Evolutionary conservation across 2,113 vertebrate genomes (phyloP), one percentile per base, ranked within the genome.

Genomic region (Steatornis caripensis): DNA sequence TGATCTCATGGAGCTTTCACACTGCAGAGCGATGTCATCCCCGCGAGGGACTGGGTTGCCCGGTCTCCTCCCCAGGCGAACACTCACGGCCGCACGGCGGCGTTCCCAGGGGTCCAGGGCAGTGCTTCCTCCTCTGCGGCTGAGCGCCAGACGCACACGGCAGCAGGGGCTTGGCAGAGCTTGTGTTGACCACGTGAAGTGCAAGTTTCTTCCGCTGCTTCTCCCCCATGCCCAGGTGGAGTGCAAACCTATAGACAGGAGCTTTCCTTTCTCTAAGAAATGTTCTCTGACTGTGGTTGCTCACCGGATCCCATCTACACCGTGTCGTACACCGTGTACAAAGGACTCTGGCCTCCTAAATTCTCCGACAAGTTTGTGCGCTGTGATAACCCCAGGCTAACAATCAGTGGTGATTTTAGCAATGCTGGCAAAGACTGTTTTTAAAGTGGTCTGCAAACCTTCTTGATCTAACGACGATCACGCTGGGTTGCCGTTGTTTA

Each of bases 131-230:
- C 34, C 60, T 58, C 68, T n/a, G 32, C 4, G 26, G 0, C 21
- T 1, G 21, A 51, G 72, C 60, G 29, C 51, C 54, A 36, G 55
- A 3, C 66, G 12, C 0, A 0, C 36, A 9, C 0, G 0, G 66
- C 51, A 85, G n/a, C 43, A 9, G 51, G 37, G n/a, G 4, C n/a
- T 61, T 15, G 60, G 15, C 58, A 65, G n/a, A 62, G 80, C 10
- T 39, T 9, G 19, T n/a, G 41, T 9, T 9, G 3, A 12, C 48
- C 20, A 2, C 1, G 17, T 2, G 18, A 83, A 60, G 23, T 7
- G 4, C 11, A 7, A 13, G 34, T 69, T 60, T 36, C 45, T 76
- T 16, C 58, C 48, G 70, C 29, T 49, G 2, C 87, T 43, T 66
- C 46, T 91, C 2, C 34, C 21, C 23, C 4, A 0, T 6, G 41